Evolutionary conservation across 1,140 invertebrate species (phyloP), one percentile per base, ranked within the genome.

Genomic region (Heliconius himera): DNA sequence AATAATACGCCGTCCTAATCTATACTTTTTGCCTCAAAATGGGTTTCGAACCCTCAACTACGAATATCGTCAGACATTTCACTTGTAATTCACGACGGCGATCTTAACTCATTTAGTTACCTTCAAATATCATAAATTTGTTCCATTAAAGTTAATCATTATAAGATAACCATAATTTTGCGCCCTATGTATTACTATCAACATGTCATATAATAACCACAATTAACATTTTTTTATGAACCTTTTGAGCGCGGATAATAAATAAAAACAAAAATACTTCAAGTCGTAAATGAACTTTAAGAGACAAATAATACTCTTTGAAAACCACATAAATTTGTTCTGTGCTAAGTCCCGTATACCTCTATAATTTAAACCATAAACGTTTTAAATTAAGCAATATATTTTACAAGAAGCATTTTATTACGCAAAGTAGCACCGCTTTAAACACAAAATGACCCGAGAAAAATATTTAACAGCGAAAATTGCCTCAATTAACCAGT

Each of bases 401-500:
- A 66, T 66, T 66, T 66, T 66, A 66, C 26, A 26, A 66, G 60
- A 66, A 66, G 60, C 26, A 38, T 72, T 72, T 72, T 72, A 72
- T 72, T 72, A 73, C 72, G 60, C 70, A 41, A 72, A 76, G 66
- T 9, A 51, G 46, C 76, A 70, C 76, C 60, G 51, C 71, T 71
- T 71, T 46, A 77, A 71, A 77, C 38, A 56, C 6, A 41, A 70
- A 73, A 74, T 46, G 72, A 74, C 71, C 38, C 8, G 29, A 66
- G 77, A 46, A 60, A 78, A 66, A 71, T 41, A 36, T 77, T 78
- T 54, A 78, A 78, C 51, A 66, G 77, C 51, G 77, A 73, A 78
- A 78, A 78, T 78, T 78, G 77, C 72, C 8, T 36, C 51, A 46
- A 54, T 51, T 66, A 79, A 75, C 73, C 73, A 75, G 78, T 79